Percentiles rank a stretch among this genome's conserved stretches.
Conservation (phyloP, 2,113 vertebrate genomes). For the Geothlypis trichas region DNA sequence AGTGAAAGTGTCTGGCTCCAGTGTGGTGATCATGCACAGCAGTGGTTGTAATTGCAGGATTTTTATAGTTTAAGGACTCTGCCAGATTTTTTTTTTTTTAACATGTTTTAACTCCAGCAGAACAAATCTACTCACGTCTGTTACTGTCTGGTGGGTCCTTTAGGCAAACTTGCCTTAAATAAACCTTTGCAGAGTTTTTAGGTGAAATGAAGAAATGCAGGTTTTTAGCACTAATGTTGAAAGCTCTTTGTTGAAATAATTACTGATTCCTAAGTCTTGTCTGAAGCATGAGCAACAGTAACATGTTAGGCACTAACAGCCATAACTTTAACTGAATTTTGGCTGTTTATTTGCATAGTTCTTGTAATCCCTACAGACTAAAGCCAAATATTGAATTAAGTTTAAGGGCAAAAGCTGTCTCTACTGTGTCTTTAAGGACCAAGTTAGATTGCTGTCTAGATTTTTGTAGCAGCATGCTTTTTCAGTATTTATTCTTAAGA, state of each 20-base stretch:
- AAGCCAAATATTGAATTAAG: conserved; percentile 35
- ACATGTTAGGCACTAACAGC: background rate
- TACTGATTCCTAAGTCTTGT: conserved; percentile 30
- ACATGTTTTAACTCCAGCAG: conserved; percentile 78
- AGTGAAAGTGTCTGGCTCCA: conserved; percentile 90
- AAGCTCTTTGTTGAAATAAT: conserved; percentile 44
- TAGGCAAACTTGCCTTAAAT: conserved; percentile 78
- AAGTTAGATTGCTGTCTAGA: background rate
- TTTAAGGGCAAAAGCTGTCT: conserved; percentile 3
- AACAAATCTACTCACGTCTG: conserved; percentile 79
- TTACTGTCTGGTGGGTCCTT: conserved; percentile 80
- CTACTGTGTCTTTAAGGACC: background rate
- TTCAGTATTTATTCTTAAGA: background rate
- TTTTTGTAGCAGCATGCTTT: background rate
- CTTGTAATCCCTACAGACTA: background rate
- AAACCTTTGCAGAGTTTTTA: conserved; percentile 59
- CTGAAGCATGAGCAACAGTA: background rate
- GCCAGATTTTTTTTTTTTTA: conserved; percentile 70
- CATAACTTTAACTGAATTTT: conserved; percentile 28
- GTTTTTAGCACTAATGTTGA: conserved; percentile 40
- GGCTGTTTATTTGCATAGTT: conserved; percentile 29
- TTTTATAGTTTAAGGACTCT: conserved; percentile 80
- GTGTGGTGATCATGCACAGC: conserved; percentile 83
- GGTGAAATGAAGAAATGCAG: conserved; percentile 63
- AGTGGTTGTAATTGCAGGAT: conserved; percentile 85